Conservation (phyloP, 1,140 invertebrate species). For the Brachionus angularis region DNA sequence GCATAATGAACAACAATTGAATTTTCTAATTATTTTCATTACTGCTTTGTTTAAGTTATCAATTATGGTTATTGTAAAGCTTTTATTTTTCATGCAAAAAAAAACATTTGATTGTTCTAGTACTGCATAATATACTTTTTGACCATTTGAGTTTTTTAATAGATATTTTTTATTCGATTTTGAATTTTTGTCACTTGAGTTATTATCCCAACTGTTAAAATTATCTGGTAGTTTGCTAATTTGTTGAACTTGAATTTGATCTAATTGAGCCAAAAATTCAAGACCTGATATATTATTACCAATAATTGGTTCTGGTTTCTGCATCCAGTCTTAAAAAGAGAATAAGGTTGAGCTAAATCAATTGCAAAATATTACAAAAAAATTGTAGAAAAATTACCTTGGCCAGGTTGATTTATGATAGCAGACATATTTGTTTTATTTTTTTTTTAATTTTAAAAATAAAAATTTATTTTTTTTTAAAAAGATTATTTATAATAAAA, state of each 20-base stretch:
- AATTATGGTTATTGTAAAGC: background rate
- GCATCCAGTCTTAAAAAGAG: conserved; percentile 17
- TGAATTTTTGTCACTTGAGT: background rate
- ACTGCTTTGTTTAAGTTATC: background rate
- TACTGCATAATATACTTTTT: background rate
- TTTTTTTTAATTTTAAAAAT: background rate
- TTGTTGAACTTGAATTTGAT: conserved; percentile 1
- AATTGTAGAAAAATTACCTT: background rate
- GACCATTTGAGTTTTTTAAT: conserved; percentile 21
- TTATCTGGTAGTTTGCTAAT: conserved; percentile 3
- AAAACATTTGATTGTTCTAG: background rate
- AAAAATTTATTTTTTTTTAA: background rate
- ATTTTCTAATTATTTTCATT: background rate
- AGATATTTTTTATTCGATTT: background rate
- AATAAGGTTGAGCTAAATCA: too few species aligned
- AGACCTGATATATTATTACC: background rate
- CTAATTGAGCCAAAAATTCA: background rate
- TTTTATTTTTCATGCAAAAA: background rate
- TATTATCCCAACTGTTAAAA: background rate
- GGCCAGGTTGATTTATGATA: background rate
- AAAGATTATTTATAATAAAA: background rate
- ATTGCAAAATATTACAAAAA: background rate
- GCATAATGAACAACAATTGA: background rate
- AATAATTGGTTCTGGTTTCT: background rate
- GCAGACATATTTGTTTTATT: background rate